Evolutionary conservation across 2,888 invertebrate species (phyloP).

Genomic region (Dinocampus coccinellae): DNA sequence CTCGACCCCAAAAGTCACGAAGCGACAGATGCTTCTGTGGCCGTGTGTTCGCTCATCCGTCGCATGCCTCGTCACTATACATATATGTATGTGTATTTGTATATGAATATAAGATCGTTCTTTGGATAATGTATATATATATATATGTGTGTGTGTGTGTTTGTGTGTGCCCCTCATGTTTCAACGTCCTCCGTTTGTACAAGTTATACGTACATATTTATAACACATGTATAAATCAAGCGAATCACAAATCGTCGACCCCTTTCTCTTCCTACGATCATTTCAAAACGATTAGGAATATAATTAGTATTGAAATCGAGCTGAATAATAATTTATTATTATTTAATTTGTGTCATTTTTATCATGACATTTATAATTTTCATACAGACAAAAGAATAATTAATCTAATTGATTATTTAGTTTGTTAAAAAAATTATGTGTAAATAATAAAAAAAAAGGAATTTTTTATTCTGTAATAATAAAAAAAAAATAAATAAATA

Average conservation of each 20-base stretch:
- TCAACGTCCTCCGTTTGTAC: slow-evolving; percentile 17
- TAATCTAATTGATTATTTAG: no score
- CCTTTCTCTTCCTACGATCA: slow-evolving; percentile 24
- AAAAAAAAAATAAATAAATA: no score
- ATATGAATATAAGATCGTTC: background rate
- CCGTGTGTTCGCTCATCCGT: slow-evolving; percentile 32
- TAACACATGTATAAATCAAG: slow-evolving; percentile 5
- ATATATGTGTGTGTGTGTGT: no score
- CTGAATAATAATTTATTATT: no score
- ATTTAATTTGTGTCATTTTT: no score
- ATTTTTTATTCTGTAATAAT: no score
- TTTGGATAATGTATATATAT: slow-evolving; percentile 20
- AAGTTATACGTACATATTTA: slow-evolving; percentile 8
- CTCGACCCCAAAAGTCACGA: slow-evolving; percentile 47
- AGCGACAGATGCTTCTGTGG: slow-evolving; percentile 44
- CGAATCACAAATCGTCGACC: slow-evolving; percentile 36
- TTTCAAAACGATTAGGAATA: slow-evolving; percentile 34
- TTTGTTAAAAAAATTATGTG: no score
- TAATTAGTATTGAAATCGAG: background rate
- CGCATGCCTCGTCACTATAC: slow-evolving; percentile 14
- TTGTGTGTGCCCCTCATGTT: slow-evolving; percentile 27
- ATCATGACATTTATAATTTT: background rate
- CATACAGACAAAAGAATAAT: background rate
- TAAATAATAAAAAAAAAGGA: no score
- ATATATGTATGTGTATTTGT: background rate